phyloP scores from a whole-genome alignment of 2,113 vertebrate species.

The Amphiprion ocellaris region DNA sequence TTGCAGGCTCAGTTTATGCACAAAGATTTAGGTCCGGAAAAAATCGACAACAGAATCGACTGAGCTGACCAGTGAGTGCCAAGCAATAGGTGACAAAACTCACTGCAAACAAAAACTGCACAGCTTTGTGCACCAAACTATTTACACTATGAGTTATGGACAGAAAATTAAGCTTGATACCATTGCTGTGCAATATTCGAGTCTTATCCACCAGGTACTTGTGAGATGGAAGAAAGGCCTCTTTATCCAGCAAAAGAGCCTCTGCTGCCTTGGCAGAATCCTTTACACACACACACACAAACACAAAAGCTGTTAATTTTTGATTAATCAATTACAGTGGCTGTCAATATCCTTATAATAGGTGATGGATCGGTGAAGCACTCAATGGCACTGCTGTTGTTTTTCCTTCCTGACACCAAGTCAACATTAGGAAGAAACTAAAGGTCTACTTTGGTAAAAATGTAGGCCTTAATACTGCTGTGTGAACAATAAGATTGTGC shows the following conservation, averaged over 20 bases:
- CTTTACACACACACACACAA: constrained; percentile 61
- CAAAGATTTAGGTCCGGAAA: constrained; percentile 36
- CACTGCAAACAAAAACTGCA: not conserved
- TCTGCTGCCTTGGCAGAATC: constrained; percentile 89
- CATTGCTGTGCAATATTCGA: constrained; percentile 84
- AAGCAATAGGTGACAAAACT: constrained; percentile 37
- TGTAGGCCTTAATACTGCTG: constrained; percentile 18
- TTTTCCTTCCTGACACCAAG: constrained; percentile 55
- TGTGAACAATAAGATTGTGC: constrained; percentile 13
- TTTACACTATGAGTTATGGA: not conserved
- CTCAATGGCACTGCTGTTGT: constrained; percentile 54
- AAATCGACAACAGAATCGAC: constrained; percentile 17
- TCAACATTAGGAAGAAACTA: constrained; percentile 42
- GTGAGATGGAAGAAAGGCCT: constrained; percentile 90
- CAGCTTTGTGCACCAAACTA: not conserved
- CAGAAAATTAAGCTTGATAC: constrained; percentile 76
- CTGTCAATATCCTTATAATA: constrained; percentile 65
- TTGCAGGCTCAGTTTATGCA: constrained; percentile 28
- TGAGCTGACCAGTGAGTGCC: constrained; percentile 23
- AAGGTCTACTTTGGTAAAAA: constrained; percentile 30
- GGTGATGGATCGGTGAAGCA: constrained; percentile 59
- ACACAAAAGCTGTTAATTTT: constrained; percentile 61
- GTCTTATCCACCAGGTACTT: constrained; percentile 92
- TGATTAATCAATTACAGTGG: constrained; percentile 63
- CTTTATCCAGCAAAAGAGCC: constrained; percentile 90